Percentiles rank a stretch among this genome's conserved stretches.
Evolutionary conservation across 1,140 invertebrate species (phyloP).

Genomic region (Drosophila navojoa): DNA sequence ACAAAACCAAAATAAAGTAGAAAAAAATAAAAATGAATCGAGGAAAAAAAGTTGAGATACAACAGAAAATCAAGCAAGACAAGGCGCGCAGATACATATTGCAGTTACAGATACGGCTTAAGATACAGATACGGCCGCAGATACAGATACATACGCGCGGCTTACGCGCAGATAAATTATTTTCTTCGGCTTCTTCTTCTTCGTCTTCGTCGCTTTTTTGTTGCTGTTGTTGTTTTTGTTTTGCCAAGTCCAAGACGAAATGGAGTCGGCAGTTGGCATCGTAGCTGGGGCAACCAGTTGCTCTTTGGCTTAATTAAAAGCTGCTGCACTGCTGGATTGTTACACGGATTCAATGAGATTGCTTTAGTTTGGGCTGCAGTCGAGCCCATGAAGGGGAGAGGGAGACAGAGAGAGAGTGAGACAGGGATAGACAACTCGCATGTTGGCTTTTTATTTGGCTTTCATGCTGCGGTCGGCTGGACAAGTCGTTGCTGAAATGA

Average conservation of each 20-base stretch:
- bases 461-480: constrained; percentile 71
- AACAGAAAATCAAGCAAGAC: constrained; percentile 39
- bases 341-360: constrained; percentile 67
- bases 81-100: constrained; percentile 39
- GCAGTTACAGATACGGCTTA: constrained; percentile 60
- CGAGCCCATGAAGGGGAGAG: background rate
- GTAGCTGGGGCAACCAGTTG: constrained; percentile 63
- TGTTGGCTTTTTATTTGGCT: constrained; percentile 70
- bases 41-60: constrained; percentile 34
- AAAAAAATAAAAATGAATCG: no score
- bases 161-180: constrained; percentile 77
- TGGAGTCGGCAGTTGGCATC: background rate
- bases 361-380: constrained; percentile 6
- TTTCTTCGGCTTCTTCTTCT: constrained; percentile 37
- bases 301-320: constrained; percentile 80
- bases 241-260: constrained; percentile 30
- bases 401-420: background rate
- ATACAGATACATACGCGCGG: constrained; percentile 50
- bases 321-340: constrained; percentile 73
- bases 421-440: constrained; percentile 9
- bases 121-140: constrained; percentile 29
- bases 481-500: constrained; percentile 74
- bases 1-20: constrained; percentile 40
- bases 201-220: constrained; percentile 13
- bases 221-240: constrained; percentile 6